Conservation (phyloP, 2,888 invertebrate genomes). For the Pheosia tremula region DNA sequence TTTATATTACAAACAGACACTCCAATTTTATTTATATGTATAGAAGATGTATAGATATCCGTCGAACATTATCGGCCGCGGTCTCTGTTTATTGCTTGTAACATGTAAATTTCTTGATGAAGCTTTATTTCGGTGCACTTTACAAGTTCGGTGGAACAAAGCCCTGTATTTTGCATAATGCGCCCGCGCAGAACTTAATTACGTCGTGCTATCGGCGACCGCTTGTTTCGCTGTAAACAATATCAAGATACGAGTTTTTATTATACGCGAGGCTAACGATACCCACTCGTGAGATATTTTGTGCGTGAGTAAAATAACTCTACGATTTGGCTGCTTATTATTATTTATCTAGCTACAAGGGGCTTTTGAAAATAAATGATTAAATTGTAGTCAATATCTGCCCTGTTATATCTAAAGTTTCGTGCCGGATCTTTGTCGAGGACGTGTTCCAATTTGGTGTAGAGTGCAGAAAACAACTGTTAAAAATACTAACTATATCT, state of each 20-base stretch:
- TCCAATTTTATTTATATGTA: too few species aligned
- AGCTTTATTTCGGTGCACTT: background rate
- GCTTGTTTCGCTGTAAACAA: constrained; percentile 7
- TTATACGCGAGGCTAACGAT: constrained; percentile 6
- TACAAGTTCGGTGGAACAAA: constrained; percentile 1
- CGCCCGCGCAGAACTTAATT: constrained; percentile 15
- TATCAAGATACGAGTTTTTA: constrained; percentile 7
- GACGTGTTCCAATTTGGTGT: too few species aligned
- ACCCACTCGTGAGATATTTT: background rate
- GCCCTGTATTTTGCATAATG: constrained; percentile 40
- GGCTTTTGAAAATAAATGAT: too few species aligned
- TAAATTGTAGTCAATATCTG: too few species aligned
- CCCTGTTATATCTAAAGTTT: too few species aligned
- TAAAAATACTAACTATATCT: too few species aligned
- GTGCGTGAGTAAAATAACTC: background rate
- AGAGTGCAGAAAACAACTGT: too few species aligned
- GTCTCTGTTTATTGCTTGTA: background rate
- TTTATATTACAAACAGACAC: too few species aligned
- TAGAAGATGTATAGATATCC: too few species aligned
- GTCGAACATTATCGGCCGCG: background rate
- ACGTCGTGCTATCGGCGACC: constrained; percentile 14
- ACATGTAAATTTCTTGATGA: constrained; percentile 2
- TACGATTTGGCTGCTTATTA: background rate
- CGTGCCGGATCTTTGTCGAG: too few species aligned
- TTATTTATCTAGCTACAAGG: too few species aligned